Conservation (phyloP, 2,113 vertebrate species). For the Eretmodus cyanostictus region DNA sequence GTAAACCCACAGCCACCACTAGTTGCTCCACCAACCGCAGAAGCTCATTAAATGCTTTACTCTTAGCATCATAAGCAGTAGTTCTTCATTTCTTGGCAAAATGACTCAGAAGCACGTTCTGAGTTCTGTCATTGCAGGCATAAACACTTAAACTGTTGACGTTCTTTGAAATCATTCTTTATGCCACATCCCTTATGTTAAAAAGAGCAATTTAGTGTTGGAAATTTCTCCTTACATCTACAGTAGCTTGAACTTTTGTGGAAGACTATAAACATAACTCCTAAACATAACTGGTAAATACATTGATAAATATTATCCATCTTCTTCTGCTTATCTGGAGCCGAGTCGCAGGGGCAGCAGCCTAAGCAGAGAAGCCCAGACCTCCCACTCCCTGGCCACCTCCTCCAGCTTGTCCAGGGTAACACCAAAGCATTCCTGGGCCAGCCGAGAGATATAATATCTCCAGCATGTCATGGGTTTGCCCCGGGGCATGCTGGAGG, state of each 20-base stretch:
- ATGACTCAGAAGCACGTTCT: neutral
- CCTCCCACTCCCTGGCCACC: neutral
- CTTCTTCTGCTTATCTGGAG: neutral
- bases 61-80: neutral
- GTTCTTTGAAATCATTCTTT: neutral
- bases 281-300: neutral
- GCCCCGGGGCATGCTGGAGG: neutral
- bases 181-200: neutral
- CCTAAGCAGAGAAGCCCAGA: neutral
- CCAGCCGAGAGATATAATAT: neutral
- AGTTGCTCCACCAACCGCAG: neutral
- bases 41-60: constrained; percentile 1
- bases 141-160: neutral
- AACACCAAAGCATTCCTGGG: neutral
- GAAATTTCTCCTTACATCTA: neutral
- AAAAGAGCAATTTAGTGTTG: neutral
- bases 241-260: neutral
- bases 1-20: neutral
- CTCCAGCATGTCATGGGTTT: neutral
- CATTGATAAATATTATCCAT: neutral
- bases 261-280: neutral
- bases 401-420: neutral
- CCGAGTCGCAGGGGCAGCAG: neutral
- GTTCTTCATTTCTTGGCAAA: neutral
- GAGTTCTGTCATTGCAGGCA: neutral